phyloP scores from a whole-genome alignment of 2,113 vertebrate species.

The Oreotrochilus melanogaster region DNA sequence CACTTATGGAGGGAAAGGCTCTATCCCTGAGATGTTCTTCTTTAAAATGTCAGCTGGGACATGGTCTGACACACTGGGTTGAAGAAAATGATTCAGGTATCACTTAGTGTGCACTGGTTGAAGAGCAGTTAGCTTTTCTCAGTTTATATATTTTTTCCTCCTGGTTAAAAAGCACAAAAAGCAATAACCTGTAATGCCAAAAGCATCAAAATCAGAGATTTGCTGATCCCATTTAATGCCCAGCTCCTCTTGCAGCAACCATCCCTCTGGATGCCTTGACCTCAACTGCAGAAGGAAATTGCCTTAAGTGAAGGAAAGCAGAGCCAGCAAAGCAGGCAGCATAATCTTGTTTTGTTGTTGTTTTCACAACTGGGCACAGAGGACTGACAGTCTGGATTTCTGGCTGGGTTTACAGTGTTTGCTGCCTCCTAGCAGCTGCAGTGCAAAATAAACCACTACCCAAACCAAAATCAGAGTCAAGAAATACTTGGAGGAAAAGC shows the following conservation, averaged over 20 bases:
- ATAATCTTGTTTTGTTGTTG: neutral
- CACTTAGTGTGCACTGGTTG: neutral
- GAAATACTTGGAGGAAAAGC: neutral
- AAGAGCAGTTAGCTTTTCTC: neutral
- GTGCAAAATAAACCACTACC: neutral
- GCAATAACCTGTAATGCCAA: neutral
- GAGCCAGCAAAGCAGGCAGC: neutral
- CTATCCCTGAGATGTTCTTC: neutral
- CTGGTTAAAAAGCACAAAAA: neutral
- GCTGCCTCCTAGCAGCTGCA: conserved; percentile 21
- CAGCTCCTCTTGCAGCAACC: neutral
- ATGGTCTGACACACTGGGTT: neutral
- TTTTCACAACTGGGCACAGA: neutral
- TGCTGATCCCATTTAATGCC: neutral
- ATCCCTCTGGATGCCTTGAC: neutral
- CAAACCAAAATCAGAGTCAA: neutral
- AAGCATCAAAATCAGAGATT: neutral
- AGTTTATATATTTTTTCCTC: neutral
- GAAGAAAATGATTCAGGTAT: neutral
- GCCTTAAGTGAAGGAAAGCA: neutral
- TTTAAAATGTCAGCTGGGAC: neutral
- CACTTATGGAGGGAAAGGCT: neutral
- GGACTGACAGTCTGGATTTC: neutral
- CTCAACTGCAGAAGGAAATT: neutral
- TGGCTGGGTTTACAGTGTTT: neutral